Percentiles rank a stretch among this genome's conserved stretches.
Evolutionary conservation across 1,140 invertebrate genomes (phyloP).

Genomic region (Proctacanthus coquilletti): DNA sequence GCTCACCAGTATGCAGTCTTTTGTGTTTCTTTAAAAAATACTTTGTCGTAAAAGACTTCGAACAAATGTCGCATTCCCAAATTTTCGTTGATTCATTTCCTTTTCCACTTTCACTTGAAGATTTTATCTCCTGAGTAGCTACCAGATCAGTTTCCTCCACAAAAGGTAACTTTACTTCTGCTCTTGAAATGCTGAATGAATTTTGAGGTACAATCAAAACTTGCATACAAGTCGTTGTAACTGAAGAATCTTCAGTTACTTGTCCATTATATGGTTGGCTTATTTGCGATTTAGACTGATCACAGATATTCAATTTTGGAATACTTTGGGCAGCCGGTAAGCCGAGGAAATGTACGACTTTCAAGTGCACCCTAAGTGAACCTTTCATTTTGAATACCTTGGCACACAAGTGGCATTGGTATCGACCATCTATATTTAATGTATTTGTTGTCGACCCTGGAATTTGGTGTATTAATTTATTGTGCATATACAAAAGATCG

Average conservation of each 20-base stretch:
- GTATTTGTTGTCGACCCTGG: slow-evolving; percentile 5
- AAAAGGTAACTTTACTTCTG: too few species aligned
- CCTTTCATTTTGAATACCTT: slow-evolving; percentile 68
- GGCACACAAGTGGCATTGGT: slow-evolving; percentile 59
- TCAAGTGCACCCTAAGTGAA: slow-evolving; percentile 63
- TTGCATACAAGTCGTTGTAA: neutral
- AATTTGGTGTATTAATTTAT: slow-evolving; percentile 53
- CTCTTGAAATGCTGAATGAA: too few species aligned
- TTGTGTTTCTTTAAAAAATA: slow-evolving; percentile 84
- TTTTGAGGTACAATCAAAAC: neutral
- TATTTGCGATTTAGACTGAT: slow-evolving; percentile 11
- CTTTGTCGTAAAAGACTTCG: slow-evolving; percentile 74
- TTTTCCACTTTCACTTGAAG: too few species aligned
- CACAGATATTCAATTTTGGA: slow-evolving; percentile 23
- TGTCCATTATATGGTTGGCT: neutral
- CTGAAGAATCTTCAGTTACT: neutral
- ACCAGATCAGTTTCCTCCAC: too few species aligned
- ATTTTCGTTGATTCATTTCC: slow-evolving; percentile 31
- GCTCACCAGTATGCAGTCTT: slow-evolving; percentile 52
- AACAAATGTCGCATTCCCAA: slow-evolving; percentile 73
- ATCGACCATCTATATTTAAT: slow-evolving; percentile 28
- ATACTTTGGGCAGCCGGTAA: slow-evolving; percentile 19
- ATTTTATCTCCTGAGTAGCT: too few species aligned
- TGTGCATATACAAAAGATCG: slow-evolving; percentile 54
- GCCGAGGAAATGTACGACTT: slow-evolving; percentile 49